A percentile compares a stretch with the other conserved stretches of the same genome.
phyloP scores from a whole-genome alignment of 2,888 invertebrate species.

The Priocnemis perturbator region DNA sequence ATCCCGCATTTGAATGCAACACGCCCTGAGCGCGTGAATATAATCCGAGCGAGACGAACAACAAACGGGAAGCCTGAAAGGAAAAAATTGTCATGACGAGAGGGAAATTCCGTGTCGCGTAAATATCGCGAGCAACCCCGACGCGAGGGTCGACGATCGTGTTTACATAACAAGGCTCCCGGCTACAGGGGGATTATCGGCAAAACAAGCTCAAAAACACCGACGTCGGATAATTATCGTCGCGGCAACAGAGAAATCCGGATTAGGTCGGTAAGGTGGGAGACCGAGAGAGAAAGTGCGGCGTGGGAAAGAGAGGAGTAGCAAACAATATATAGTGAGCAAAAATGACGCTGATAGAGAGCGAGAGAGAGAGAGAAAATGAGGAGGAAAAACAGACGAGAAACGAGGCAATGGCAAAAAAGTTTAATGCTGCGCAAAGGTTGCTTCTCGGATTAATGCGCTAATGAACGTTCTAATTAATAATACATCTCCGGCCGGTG shows the following conservation, averaged over 20 bases:
- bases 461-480: conserved; percentile 47
- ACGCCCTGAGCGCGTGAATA: too few relatives aligned
- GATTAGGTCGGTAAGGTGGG: conserved; percentile 6
- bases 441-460: conserved; percentile 31
- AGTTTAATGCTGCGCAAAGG: not conserved
- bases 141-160: too few relatives aligned
- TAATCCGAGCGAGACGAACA: too few relatives aligned
- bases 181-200: too few relatives aligned
- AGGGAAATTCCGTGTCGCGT: too few relatives aligned
- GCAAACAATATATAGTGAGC: not conserved
- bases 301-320: not conserved
- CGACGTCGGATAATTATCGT: conserved; percentile 15
- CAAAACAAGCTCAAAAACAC: conserved; percentile 26
- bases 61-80: too few relatives aligned
- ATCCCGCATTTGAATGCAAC: too few relatives aligned
- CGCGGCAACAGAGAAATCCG: conserved; percentile 10
- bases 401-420: too few relatives aligned
- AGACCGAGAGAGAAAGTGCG: conserved; percentile 1
- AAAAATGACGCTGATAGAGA: not conserved
- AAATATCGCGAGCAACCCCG: too few relatives aligned
- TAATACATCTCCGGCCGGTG: conserved; percentile 31
- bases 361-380: not conserved
- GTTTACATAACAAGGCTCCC: too few relatives aligned
- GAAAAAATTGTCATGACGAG: too few relatives aligned
- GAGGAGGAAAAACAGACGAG: not conserved